phyloP scores from a whole-genome alignment of 2,797 vertebrate genomes.

The Gadopsis bispinosus region DNA sequence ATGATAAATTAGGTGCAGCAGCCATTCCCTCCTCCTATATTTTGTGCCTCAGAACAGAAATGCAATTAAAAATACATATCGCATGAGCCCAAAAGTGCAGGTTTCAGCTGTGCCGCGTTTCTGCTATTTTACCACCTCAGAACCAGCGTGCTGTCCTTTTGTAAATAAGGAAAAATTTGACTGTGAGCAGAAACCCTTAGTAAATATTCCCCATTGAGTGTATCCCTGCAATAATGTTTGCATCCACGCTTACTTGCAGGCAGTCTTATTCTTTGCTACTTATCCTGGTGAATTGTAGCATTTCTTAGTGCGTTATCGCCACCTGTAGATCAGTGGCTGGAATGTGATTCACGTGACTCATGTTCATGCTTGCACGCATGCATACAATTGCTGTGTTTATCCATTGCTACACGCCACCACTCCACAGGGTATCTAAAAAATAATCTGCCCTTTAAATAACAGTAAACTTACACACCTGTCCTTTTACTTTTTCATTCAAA shows the following conservation, averaged over 20 bases:
- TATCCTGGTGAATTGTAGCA: neutral
- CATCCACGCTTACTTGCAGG: neutral
- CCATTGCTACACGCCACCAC: neutral
- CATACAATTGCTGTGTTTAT: no score
- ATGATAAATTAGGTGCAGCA: neutral
- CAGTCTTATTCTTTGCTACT: neutral
- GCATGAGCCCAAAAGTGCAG: no score
- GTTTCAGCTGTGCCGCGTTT: no score
- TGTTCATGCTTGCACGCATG: neutral
- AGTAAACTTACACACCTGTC: neutral
- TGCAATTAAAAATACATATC: no score
- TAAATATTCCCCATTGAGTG: neutral
- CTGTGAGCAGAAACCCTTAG: neutral
- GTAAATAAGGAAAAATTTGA: neutral
- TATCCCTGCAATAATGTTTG: neutral
- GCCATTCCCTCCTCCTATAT: no score
- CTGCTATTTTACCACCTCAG: neutral
- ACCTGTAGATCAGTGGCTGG: neutral
- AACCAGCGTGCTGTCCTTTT: neutral
- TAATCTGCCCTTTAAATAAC: neutral
- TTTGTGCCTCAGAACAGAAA: no score
- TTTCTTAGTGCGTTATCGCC: neutral
- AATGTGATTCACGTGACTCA: neutral
- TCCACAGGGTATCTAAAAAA: neutral
- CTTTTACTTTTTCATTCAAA: slow-evolving; percentile 16